Percentiles rank a stretch among this genome's conserved stretches.
Evolutionary conservation across 2,797 vertebrate species (phyloP).

Genomic region (Dendrocincla tyrannina): DNA sequence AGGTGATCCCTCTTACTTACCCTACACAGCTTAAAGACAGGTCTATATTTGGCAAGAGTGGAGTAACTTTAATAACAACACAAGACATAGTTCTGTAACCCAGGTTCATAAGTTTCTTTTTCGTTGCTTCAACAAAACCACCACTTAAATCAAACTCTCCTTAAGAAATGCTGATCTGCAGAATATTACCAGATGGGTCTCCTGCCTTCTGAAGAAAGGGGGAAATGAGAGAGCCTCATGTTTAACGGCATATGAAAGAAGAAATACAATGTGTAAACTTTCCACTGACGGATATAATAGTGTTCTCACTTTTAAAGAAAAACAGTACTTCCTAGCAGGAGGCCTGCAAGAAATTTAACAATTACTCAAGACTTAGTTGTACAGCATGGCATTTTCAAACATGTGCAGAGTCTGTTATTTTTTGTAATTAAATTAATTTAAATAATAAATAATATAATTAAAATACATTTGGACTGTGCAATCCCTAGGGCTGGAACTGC

Average conservation of each 20-base stretch:
- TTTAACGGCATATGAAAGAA: slow-evolving; percentile 61
- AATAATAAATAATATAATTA: slow-evolving; percentile 64
- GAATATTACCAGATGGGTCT: slow-evolving; percentile 70
- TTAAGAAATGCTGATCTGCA: slow-evolving; percentile 66
- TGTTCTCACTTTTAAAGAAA: slow-evolving; percentile 71
- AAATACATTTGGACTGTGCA: slow-evolving; percentile 45
- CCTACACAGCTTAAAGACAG: not conserved
- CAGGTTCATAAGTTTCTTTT: slow-evolving; percentile 43
- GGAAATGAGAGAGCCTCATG: slow-evolving; percentile 66
- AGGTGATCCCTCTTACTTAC: not conserved
- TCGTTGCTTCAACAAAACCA: slow-evolving; percentile 62
- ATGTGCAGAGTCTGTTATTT: slow-evolving; percentile 63
- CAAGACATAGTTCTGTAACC: not conserved
- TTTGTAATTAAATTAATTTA: slow-evolving; percentile 70
- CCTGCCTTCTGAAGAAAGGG: slow-evolving; percentile 62
- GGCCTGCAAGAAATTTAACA: slow-evolving; percentile 61
- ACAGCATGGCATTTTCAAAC: slow-evolving; percentile 45
- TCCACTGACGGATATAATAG: slow-evolving; percentile 66
- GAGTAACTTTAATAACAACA: slow-evolving; percentile 24
- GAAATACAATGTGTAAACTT: slow-evolving; percentile 69
- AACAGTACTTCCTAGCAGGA: slow-evolving; percentile 66
- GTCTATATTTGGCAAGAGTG: not conserved
- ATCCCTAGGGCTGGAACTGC: slow-evolving; percentile 23
- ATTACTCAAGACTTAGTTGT: slow-evolving; percentile 48
- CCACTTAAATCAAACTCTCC: slow-evolving; percentile 63